phyloP scores from a whole-genome alignment of 2,797 vertebrate genomes.

The Parauchenoglanis punctatus region DNA sequence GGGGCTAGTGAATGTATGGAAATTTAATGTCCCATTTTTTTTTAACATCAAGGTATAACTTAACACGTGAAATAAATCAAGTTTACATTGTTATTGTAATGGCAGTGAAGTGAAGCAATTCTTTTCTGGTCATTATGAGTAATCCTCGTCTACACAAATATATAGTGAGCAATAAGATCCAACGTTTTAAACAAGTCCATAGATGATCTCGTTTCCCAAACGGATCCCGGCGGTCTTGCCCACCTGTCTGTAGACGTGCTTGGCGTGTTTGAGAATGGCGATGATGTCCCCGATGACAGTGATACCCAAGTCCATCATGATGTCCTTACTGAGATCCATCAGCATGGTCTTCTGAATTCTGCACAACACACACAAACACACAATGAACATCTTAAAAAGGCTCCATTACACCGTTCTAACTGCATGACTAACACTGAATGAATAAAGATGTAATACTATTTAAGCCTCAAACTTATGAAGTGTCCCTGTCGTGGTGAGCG shows the following conservation, averaged over 20 bases:
- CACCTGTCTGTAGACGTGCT: slow-evolving; percentile 91
- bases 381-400: not conserved
- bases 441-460: not conserved
- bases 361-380: not conserved
- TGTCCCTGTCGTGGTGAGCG: no score
- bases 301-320: slow-evolving; percentile 94
- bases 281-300: slow-evolving; percentile 93
- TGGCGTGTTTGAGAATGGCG: slow-evolving; percentile 92
- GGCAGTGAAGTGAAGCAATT: not conserved
- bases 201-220: not conserved
- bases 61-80: not conserved
- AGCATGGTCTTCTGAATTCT: slow-evolving; percentile 96
- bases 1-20: not conserved
- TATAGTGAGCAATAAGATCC: not conserved
- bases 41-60: not conserved
- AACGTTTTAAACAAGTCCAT: not conserved
- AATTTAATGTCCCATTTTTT: not conserved
- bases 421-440: not conserved
- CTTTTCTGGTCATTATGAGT: not conserved
- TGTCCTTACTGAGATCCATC: slow-evolving; percentile 93
- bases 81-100: no score
- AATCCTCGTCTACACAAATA: not conserved
- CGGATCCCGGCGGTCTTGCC: slow-evolving; percentile 4
- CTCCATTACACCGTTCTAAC: not conserved
- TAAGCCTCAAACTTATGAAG: not conserved